Conservation (phyloP, 2,888 invertebrate species). For the Caenorhabditis virilis region DNA sequence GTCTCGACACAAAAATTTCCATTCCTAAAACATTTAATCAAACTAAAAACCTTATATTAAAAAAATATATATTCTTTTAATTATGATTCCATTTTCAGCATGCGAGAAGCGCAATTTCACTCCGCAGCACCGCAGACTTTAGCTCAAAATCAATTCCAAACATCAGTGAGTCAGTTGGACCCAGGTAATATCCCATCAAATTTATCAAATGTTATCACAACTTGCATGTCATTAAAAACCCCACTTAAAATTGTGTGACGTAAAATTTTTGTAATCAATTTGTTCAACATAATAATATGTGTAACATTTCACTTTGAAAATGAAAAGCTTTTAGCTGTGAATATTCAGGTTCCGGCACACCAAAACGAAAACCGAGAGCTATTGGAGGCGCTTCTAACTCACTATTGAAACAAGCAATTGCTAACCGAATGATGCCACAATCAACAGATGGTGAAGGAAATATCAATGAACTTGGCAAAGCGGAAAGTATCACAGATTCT, state of each 20-base stretch:
- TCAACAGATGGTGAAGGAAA: constrained; percentile 10
- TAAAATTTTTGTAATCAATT: too few species aligned
- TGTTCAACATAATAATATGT: too few species aligned
- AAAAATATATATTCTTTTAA: neutral
- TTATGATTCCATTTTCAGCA: constrained; percentile 41
- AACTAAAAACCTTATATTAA: too few species aligned
- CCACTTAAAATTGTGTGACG: too few species aligned
- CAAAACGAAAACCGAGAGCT: constrained; percentile 12
- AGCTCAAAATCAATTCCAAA: constrained; percentile 41
- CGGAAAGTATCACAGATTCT: neutral
- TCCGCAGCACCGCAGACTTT: constrained; percentile 46
- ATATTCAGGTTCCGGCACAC: constrained; percentile 44
- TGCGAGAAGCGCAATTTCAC: constrained; percentile 62
- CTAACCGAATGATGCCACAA: constrained; percentile 52
- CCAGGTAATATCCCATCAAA: constrained; percentile 51
- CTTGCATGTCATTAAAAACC: too few species aligned
- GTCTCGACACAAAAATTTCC: too few species aligned
- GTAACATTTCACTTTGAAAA: too few species aligned
- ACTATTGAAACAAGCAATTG: constrained; percentile 64
- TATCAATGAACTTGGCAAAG: neutral
- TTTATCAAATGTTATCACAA: too few species aligned
- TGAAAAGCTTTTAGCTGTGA: constrained; percentile 12
- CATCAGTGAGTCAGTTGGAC: constrained; percentile 53
- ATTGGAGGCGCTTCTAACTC: constrained; percentile 39
- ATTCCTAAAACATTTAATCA: too few species aligned